A percentile compares a stretch with the other conserved stretches of the same genome.
These are phyloP conservation scores for Aporrectodea caliginosa DNA, from an alignment of 1,140 invertebrate species.

Conservation along the genomic window DNA sequence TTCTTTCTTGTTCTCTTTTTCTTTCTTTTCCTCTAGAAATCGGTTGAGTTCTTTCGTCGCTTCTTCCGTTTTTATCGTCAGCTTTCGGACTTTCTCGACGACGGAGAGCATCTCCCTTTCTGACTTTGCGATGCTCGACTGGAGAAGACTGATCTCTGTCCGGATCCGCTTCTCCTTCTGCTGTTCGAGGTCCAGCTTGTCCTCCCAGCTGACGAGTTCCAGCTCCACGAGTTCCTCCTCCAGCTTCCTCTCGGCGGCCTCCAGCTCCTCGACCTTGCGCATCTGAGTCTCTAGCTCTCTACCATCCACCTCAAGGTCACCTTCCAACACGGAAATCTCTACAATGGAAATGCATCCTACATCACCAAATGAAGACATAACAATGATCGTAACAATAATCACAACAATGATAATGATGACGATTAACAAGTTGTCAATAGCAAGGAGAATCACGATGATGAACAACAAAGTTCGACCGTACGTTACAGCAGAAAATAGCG, in stretches of 20 bases:
- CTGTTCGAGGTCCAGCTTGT: constrained; percentile 7
- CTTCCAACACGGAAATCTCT: not conserved
- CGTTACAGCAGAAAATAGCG: too few species aligned
- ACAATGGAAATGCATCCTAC: too few species aligned
- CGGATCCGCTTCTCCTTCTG: not conserved
- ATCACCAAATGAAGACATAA: too few species aligned
- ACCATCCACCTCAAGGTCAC: not conserved
- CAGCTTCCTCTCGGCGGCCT: not conserved
- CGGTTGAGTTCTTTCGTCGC: not conserved
- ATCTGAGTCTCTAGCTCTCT: constrained; percentile 4
- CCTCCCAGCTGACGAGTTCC: constrained; percentile 7
- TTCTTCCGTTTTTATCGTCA: not conserved
- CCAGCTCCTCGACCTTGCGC: constrained; percentile 4
- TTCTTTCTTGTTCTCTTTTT: not conserved
- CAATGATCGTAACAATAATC: too few species aligned
- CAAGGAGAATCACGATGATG: too few species aligned
- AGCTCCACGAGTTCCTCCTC: constrained; percentile 2
- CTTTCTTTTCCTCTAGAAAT: not conserved
- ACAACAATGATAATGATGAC: too few species aligned
- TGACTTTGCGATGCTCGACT: not conserved
- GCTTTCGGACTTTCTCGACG: not conserved
- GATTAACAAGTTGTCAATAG: too few species aligned
- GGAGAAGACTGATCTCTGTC: not conserved
- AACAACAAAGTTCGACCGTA: too few species aligned
- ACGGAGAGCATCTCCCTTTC: too few species aligned